These are phyloP conservation scores for Dromius quadrimaculatus DNA, from an alignment of 2,888 invertebrate species.

Conservation along the genomic window DNA sequence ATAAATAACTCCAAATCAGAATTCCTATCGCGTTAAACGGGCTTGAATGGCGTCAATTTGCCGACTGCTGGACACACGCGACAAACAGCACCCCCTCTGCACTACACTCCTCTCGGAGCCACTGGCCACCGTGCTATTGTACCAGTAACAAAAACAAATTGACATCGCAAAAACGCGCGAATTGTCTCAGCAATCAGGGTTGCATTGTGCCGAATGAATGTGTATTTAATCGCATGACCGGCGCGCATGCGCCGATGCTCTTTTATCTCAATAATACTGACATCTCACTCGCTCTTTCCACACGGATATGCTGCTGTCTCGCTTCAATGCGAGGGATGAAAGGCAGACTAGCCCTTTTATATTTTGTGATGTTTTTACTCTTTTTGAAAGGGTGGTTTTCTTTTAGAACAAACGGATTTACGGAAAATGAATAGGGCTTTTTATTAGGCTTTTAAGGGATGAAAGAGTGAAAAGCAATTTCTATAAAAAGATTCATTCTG, in stretches of 20 bases:
- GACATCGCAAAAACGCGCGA: slow-evolving; percentile 66
- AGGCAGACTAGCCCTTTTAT: slow-evolving; percentile 13
- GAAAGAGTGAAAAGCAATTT: no score
- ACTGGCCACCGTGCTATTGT: slow-evolving; percentile 60
- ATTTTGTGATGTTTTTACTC: slow-evolving; percentile 28
- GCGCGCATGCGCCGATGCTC: slow-evolving; percentile 56
- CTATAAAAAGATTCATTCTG: slow-evolving; percentile 14
- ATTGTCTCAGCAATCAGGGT: slow-evolving; percentile 68
- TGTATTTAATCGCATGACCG: slow-evolving; percentile 63
- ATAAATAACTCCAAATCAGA: slow-evolving; percentile 64
- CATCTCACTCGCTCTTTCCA: slow-evolving; percentile 3
- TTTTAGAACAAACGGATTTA: slow-evolving; percentile 31
- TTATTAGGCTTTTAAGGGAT: slow-evolving; percentile 11
- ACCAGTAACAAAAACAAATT: slow-evolving; percentile 66
- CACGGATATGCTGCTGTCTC: neutral
- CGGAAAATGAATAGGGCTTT: slow-evolving; percentile 28
- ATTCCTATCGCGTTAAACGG: slow-evolving; percentile 64
- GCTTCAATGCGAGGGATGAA: neutral
- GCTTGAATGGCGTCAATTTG: slow-evolving; percentile 65
- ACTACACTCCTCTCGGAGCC: slow-evolving; percentile 19
- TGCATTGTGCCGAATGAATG: slow-evolving; percentile 65
- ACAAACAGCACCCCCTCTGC: slow-evolving; percentile 53
- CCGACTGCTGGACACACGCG: slow-evolving; percentile 61
- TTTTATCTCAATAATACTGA: neutral
- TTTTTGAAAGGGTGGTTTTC: slow-evolving; percentile 29